phyloP scores from a whole-genome alignment of 2,113 vertebrate species.

The Prunella himalayana region DNA sequence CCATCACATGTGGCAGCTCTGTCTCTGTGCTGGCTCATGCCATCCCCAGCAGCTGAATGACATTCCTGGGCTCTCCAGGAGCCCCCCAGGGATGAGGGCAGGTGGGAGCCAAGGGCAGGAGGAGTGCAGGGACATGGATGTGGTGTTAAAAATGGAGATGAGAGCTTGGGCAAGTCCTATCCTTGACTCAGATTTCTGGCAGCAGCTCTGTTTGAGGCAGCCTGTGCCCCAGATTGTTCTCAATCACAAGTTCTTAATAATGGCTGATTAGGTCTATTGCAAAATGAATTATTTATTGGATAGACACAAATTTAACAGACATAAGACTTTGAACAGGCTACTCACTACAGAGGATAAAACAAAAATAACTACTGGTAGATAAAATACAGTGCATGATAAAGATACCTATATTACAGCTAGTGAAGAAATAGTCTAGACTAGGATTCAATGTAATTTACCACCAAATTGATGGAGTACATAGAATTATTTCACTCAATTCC shows the following conservation, averaged over 20 bases:
- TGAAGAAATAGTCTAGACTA: not conserved
- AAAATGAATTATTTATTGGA: not conserved
- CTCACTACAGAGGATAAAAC: not conserved
- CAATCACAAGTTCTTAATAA: not conserved
- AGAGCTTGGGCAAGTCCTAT: not conserved
- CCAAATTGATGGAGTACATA: not conserved
- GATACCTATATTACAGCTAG: not conserved
- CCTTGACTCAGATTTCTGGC: not conserved
- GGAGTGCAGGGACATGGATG: accelerated
- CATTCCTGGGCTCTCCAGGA: not conserved
- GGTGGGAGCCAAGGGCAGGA: accelerated
- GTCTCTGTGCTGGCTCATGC: accelerated
- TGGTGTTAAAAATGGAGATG: accelerated
- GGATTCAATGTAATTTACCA: not conserved
- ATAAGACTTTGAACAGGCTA: not conserved
- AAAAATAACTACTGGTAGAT: not conserved
- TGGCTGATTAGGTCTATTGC: not conserved
- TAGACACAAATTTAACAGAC: not conserved
- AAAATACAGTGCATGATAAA: not conserved
- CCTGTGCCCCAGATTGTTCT: not conserved
- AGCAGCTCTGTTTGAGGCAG: not conserved
- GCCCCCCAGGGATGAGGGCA: not conserved
- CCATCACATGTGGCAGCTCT: accelerated
- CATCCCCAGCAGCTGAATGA: not conserved
- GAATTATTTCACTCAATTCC: not conserved